These are phyloP conservation scores for Neosalanx taihuensis DNA, from an alignment of 2,797 vertebrate species.

Conservation along the genomic window DNA sequence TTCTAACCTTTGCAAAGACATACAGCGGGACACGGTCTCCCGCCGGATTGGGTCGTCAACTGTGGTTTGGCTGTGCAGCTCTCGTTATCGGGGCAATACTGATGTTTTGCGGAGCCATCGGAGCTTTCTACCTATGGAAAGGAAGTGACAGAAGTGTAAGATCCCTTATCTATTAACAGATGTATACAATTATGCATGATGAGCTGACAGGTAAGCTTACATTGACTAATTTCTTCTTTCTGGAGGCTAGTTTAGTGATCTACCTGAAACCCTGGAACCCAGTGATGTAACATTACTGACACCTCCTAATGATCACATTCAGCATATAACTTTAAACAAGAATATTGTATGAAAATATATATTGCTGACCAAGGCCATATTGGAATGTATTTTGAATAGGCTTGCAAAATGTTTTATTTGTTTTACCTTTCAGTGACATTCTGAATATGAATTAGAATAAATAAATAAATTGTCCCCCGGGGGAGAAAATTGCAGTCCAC, in stretches of 20 bases:
- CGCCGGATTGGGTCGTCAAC: slow-evolving; percentile 53
- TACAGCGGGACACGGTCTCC: slow-evolving; percentile 58
- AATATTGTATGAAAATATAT: not conserved
- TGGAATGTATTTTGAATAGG: not conserved
- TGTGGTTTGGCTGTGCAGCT: slow-evolving; percentile 78
- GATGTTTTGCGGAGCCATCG: slow-evolving; percentile 84
- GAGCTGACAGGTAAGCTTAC: not conserved
- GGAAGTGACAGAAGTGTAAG: slow-evolving; percentile 84
- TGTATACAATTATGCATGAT: not conserved
- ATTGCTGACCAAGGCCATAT: not conserved
- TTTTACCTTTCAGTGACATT: no score
- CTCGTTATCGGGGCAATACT: slow-evolving; percentile 75
- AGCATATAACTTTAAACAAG: not conserved
- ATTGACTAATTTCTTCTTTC: not conserved
- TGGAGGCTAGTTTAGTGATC: slow-evolving; percentile 19
- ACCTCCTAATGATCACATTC: not conserved
- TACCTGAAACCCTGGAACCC: slow-evolving; percentile 28
- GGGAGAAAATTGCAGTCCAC: no score
- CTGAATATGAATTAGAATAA: not conserved
- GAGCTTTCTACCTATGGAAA: slow-evolving; percentile 90
- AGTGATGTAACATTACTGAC: slow-evolving; percentile 13
- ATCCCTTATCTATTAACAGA: slow-evolving; percentile 20
- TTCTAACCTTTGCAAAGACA: slow-evolving; percentile 61
- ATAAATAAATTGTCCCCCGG: no score
- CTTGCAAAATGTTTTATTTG: no score